Evolutionary conservation across 1,140 invertebrate genomes (phyloP), one percentile per base, ranked within the genome.

Genomic region (Hetaerina americana): DNA sequence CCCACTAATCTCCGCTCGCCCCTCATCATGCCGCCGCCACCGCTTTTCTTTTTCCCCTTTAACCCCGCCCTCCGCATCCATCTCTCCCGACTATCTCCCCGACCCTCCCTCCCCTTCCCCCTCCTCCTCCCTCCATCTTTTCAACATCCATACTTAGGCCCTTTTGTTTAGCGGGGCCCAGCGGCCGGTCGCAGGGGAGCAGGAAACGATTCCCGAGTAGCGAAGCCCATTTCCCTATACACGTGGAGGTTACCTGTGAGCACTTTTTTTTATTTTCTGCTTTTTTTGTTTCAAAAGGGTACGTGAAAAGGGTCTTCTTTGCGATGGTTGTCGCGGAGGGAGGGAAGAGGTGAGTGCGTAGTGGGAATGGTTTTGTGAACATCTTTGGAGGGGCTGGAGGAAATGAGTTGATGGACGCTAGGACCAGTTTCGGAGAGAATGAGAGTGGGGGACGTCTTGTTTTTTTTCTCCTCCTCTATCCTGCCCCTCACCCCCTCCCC

Each of bases 241-340:
- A n/a, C 10, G 10, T 57, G 15, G 40, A 12, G 40, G 15, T 57
- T 57, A 57, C 40, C 40, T 57, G 40, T n/a, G n/a, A n/a, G 3
- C 10, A 18, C 22, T 57, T 57, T 57, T 57, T 10, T 5, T 57
- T n/a, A 5, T 10, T 57, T 57, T 57, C 40, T n/a, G 15, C 10
- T n/a, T 57, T 57, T 57, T 57, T 57, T 57, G 40, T 57, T 57
- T 57, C 40, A 57, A n/a, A n/a, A n/a, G n/a, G n/a, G n/a, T 57
- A 57, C 15, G 15, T 10, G 40, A 10, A 57, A 57, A 57, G 40
- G n/a, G 40, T 57, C 22, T 57, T 57, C 40, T n/a, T 57, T 18
- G 40, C n/a, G n/a, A n/a, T 57, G 40, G 40, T 10, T 57, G 22
- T 57, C n/a, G n/a, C n/a, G n/a, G n/a, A 10, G 10, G 40, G 2